phyloP scores from a whole-genome alignment of 2,113 vertebrate genomes.

The Dicrurus megarhynchus region DNA sequence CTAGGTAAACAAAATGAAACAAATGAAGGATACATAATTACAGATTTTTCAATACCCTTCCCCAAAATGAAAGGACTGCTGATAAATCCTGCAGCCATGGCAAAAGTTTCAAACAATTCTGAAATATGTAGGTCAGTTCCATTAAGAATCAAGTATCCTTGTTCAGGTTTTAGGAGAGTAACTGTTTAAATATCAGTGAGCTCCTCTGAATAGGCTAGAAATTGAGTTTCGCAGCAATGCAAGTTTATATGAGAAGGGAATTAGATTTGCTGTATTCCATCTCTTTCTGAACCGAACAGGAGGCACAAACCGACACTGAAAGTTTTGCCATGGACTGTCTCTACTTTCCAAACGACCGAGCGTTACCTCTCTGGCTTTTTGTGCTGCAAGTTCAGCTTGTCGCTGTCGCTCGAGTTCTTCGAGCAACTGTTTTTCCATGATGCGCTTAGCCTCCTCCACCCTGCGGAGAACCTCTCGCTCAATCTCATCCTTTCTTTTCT shows the following conservation, averaged over 20 bases:
- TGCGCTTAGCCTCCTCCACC: constrained; percentile 98
- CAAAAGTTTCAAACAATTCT: constrained; percentile 88
- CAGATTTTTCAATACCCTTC: constrained; percentile 62
- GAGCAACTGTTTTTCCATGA: constrained; percentile 99
- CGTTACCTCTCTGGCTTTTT: constrained; percentile 99
- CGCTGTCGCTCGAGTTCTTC: constrained; percentile 99
- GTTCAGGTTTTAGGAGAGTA: constrained; percentile 78
- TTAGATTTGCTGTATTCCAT: constrained; percentile 79
- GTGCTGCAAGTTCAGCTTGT: constrained; percentile 96
- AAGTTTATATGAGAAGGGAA: constrained; percentile 78
- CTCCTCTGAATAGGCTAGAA: constrained; percentile 78
- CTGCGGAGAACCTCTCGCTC: constrained; percentile 96
- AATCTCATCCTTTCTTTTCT: constrained; percentile 98
- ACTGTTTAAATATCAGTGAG: constrained; percentile 78
- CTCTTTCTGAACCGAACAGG: constrained; percentile 79
- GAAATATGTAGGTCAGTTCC: constrained; percentile 80
- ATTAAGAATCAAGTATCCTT: constrained; percentile 76
- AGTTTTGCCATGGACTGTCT: constrained; percentile 92
- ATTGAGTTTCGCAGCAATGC: constrained; percentile 78
- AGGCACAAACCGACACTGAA: constrained; percentile 81
- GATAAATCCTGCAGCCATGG: constrained; percentile 85
- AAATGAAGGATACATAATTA: constrained; percentile 72
- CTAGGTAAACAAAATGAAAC: constrained; percentile 74
- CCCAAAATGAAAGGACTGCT: constrained; percentile 71
- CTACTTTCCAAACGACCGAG: constrained; percentile 98